These are phyloP conservation scores for Lasioglossum marginatum DNA, from an alignment of 2,888 invertebrate genomes.

Conservation along the genomic window DNA sequence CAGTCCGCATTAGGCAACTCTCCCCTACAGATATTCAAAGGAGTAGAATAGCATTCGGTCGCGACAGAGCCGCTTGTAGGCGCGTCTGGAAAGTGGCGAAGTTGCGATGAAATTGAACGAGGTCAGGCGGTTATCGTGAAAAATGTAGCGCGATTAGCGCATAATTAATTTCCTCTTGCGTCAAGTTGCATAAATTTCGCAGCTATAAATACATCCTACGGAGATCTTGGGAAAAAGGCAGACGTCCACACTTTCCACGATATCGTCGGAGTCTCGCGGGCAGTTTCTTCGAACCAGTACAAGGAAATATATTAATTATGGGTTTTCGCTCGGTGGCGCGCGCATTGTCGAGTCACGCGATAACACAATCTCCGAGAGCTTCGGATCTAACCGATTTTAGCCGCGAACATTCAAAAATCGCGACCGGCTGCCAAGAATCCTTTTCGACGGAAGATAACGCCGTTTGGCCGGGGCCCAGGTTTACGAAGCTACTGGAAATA, in stretches of 20 bases:
- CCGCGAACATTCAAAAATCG: background rate
- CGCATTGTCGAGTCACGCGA: background rate
- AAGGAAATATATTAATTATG: constrained; percentile 3
- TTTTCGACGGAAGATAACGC: constrained; percentile 28
- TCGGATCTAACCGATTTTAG: constrained; percentile 2
- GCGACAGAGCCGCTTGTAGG: background rate
- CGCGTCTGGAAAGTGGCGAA: constrained; percentile 33
- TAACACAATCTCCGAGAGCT: constrained; percentile 6
- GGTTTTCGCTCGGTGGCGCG: background rate
- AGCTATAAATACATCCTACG: constrained; percentile 36
- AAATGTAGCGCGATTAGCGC: constrained; percentile 53
- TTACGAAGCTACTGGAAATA: constrained; percentile 47
- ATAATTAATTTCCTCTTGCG: constrained; percentile 56
- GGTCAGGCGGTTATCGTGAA: constrained; percentile 56
- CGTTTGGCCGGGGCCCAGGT: constrained; percentile 47
- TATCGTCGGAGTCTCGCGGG: background rate
- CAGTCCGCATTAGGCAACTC: no score
- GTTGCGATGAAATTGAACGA: constrained; percentile 46
- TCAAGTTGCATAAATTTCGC: constrained; percentile 52
- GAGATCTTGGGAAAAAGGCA: constrained; percentile 6
- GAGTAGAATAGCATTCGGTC: constrained; percentile 17
- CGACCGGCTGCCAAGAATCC: constrained; percentile 25
- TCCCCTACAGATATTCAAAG: no score
- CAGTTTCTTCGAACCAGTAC: background rate
- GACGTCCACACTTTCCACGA: constrained; percentile 12